Evolutionary conservation across 2,888 invertebrate genomes (phyloP).

Genomic region (Clistopyga incitator): DNA sequence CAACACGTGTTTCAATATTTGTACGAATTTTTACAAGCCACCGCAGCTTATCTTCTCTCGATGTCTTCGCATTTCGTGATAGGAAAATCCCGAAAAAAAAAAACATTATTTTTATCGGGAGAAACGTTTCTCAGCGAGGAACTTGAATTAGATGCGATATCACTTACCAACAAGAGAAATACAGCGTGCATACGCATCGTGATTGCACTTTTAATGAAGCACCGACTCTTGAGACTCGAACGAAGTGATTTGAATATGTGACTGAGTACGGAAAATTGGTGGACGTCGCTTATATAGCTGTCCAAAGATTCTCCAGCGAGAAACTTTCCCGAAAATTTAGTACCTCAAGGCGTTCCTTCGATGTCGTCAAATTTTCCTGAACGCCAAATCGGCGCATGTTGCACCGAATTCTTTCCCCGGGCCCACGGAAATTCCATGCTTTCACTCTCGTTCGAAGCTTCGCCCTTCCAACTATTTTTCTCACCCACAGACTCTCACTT

Average conservation of each 20-base stretch:
- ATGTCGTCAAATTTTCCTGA: neutral
- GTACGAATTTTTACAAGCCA: no score
- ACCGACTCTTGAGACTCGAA: neutral
- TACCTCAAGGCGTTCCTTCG: conserved; percentile 17
- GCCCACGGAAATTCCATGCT: conserved; percentile 1
- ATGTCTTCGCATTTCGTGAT: no score
- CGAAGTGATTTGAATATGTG: conserved; percentile 5
- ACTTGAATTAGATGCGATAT: no score
- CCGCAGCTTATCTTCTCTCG: no score
- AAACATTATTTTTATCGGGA: no score
- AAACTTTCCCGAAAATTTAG: conserved; percentile 40
- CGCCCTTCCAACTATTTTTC: neutral
- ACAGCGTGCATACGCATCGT: conserved; percentile 36
- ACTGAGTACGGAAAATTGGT: conserved; percentile 36
- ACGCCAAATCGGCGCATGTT: neutral
- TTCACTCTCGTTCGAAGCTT: conserved; percentile 11
- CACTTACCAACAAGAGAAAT: conserved; percentile 28
- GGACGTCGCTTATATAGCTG: conserved; percentile 29
- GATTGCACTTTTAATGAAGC: neutral
- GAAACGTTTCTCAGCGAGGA: no score
- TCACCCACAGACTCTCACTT: conserved; percentile 13
- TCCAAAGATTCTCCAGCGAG: neutral
- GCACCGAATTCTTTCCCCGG: neutral
- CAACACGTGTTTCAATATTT: no score
- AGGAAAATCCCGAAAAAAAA: no score